Evolutionary conservation across 2,113 vertebrate genomes (phyloP).

Genomic region (Boulengeromyrus knoepffleri): DNA sequence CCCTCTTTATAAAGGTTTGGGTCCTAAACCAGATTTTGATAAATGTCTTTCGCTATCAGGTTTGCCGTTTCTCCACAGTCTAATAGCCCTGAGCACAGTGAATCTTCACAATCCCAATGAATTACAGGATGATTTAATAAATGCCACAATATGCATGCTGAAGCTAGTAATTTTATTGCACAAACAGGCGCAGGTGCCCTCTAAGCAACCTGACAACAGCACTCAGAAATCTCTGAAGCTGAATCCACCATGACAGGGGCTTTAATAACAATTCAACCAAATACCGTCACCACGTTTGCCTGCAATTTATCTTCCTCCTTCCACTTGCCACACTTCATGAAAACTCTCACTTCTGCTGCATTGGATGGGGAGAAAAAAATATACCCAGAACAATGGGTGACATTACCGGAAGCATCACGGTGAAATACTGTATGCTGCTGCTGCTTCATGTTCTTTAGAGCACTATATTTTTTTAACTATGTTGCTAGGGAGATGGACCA

Average conservation of each 20-base stretch:
- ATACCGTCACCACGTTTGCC: not conserved
- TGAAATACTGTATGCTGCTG: not conserved
- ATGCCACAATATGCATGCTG: conserved; percentile 15
- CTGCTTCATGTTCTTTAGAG: not conserved
- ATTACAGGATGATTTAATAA: conserved; percentile 15
- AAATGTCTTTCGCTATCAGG: conserved; percentile 6
- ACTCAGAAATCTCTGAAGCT: conserved; percentile 11
- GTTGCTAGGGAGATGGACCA: not conserved
- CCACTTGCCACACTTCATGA: conserved; percentile 21
- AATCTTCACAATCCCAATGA: conserved; percentile 10
- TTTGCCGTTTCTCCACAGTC: not conserved
- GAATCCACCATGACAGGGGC: conserved; percentile 17
- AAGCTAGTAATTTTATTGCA: conserved; percentile 11
- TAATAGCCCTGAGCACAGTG: conserved; percentile 5
- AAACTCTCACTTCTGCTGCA: conserved; percentile 1
- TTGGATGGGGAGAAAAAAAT: not conserved
- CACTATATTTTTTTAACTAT: not conserved
- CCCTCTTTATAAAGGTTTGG: not conserved
- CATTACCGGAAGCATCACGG: not conserved
- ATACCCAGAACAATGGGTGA: not conserved
- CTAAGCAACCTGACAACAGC: conserved; percentile 14
- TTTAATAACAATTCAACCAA: conserved; percentile 21
- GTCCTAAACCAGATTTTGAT: conserved; percentile 12
- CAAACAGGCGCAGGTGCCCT: not conserved
- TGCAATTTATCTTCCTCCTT: conserved; percentile 24